Evolutionary conservation across 2,797 vertebrate genomes (phyloP).

Genomic region (Tokudaia tokunoshimensis): DNA sequence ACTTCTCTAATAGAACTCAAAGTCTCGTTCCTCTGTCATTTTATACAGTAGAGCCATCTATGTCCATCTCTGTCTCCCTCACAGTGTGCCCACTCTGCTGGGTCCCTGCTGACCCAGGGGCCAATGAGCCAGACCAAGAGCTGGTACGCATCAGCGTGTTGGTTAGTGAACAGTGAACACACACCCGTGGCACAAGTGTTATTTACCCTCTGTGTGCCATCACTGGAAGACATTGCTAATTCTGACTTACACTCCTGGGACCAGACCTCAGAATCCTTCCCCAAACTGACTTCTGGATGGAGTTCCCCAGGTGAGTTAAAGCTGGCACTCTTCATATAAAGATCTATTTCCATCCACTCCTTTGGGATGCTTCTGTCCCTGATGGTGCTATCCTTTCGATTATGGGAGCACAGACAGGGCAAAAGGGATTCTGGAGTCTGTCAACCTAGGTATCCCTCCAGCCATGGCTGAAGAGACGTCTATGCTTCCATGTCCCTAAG

Average conservation of each 20-base stretch:
- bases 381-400: background rate
- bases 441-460: background rate
- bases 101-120: background rate
- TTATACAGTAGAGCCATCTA: background rate
- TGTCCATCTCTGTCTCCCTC: background rate
- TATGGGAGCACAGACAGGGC: background rate
- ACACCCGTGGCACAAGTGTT: background rate
- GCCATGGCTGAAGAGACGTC: background rate
- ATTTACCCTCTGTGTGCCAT: background rate
- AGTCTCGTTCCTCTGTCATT: background rate
- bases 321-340: background rate
- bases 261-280: background rate
- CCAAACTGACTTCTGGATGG: background rate
- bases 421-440: background rate
- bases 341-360: background rate
- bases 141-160: background rate
- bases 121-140: background rate
- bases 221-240: background rate
- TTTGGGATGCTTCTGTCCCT: background rate
- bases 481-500: background rate
- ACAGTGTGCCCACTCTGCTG: background rate
- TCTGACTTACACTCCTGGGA: background rate
- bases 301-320: background rate
- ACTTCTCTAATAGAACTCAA: background rate
- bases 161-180: background rate